A percentile compares a stretch with the other conserved stretches of the same genome.
Evolutionary conservation across 1,140 invertebrate species (phyloP).

Genomic region (Drosophila melanogaster): DNA sequence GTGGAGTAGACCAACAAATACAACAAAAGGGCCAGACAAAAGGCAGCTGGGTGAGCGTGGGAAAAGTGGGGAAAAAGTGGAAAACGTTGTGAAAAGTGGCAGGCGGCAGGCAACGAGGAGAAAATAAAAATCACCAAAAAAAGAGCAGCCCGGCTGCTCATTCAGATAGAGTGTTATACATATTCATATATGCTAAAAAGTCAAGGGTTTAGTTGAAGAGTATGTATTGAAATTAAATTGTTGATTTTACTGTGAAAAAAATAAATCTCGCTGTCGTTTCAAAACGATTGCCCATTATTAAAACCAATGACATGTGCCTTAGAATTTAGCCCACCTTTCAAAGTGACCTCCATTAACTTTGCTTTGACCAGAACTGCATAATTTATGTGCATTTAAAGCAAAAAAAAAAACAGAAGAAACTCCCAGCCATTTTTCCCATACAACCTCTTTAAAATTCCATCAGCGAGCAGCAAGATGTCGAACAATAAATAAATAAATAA

Average conservation of each 20-base stretch:
- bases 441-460: constrained; percentile 26
- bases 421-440: constrained; percentile 7
- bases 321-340: no score
- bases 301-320: not conserved
- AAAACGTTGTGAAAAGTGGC: constrained; percentile 29
- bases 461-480: constrained; percentile 8
- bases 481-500: constrained; percentile 57
- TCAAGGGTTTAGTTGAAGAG: not conserved
- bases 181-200: not conserved
- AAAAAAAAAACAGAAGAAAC: no score
- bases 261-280: no score
- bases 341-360: constrained; percentile 11
- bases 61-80: constrained; percentile 4
- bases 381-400: constrained; percentile 31
- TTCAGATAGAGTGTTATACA: constrained; percentile 5
- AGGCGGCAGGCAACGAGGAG: constrained; percentile 15
- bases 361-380: constrained; percentile 28
- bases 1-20: constrained; percentile 30
- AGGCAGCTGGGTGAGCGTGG: constrained; percentile 29
- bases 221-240: not conserved
- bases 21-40: constrained; percentile 30
- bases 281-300: not conserved
- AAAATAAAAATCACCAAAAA: constrained; percentile 1
- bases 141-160: constrained; percentile 3
- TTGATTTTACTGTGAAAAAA: not conserved